Evolutionary conservation across 1,140 invertebrate genomes (phyloP), one percentile per base, ranked within the genome.

Genomic region (Drosophila varians): DNA sequence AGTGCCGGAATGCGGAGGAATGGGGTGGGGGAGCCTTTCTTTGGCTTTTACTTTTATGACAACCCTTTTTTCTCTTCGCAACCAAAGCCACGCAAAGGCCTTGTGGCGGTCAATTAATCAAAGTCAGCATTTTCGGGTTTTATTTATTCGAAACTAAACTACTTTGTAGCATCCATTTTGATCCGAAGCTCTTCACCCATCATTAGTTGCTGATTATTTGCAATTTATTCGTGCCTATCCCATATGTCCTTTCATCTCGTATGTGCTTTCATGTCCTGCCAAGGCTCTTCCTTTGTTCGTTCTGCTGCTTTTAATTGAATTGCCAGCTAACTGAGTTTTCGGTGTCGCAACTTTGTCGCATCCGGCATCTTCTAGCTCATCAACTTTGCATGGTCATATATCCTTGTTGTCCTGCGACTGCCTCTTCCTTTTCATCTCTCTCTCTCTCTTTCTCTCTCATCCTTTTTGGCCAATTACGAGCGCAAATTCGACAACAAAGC

Each of bases 331-430:
- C 56, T 58, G 65, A 73, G 53, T 84, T 84, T 71, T 57, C 55
- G 16, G 61, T 84, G 80, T 38, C 70, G 71, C 64, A 86, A 84
- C 76, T 80, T 84, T 84, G 80, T 86, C 80, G 73, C 68, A 83
- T 47, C 66, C 36, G 70, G 56, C 58, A 61, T 86, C 79, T 86
- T 84, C 73, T 76, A 80, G 79, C 66, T 76, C 65, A 86, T 74
- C 61, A 86, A 78, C 60, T 72, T 72, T 57, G 23, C 21, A 40
- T 48, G 23, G n/a, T 48, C 36, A 5, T 12, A 72, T 48, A 16
- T 16, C 21, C 42, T 21, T 3, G 7, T 4, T n/a, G 42, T 23
- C 23, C 18, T 47, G 21, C 11, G n/a, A 7, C 25, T 14, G 11
- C 6, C 9, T 6, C 3, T 34, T 1, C 2, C 11, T 2, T 34